Evolutionary conservation across 2,113 vertebrate species (phyloP).

Genomic region (Thinocorus orbignyianus): DNA sequence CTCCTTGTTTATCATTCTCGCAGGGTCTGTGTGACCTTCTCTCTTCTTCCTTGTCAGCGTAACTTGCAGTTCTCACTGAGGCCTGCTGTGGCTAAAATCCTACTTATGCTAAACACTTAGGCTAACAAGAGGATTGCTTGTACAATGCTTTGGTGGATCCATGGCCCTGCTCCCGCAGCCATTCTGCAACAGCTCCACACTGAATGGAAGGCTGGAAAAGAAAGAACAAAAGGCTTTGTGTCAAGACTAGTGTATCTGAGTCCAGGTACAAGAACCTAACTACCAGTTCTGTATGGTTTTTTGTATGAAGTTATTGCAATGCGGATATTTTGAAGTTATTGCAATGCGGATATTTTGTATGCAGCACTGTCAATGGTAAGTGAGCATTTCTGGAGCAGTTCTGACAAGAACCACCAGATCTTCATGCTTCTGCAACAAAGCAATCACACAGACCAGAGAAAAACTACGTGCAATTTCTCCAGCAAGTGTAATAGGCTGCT

Average conservation of each 20-base stretch:
- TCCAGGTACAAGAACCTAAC: background rate
- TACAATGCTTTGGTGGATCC: no score
- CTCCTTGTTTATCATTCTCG: no score
- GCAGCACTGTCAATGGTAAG: background rate
- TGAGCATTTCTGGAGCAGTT: background rate
- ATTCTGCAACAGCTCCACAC: no score
- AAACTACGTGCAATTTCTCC: background rate
- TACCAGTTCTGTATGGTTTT: background rate
- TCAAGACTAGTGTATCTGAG: background rate
- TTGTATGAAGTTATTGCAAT: background rate
- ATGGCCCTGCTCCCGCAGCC: no score
- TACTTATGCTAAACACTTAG: no score
- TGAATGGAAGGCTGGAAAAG: background rate
- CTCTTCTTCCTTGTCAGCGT: no score
- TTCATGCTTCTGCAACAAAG: background rate
- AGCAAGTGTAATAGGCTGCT: background rate
- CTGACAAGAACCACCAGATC: background rate
- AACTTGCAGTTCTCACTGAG: no score
- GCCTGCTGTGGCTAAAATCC: no score
- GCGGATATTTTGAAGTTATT: background rate
- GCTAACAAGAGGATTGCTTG: no score
- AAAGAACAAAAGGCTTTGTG: background rate
- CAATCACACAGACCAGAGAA: background rate
- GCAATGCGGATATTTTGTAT: background rate
- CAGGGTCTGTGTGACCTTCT: no score